Evolutionary conservation across 2,888 invertebrate species (phyloP).

Genomic region (Lepidochrysops patricia): DNA sequence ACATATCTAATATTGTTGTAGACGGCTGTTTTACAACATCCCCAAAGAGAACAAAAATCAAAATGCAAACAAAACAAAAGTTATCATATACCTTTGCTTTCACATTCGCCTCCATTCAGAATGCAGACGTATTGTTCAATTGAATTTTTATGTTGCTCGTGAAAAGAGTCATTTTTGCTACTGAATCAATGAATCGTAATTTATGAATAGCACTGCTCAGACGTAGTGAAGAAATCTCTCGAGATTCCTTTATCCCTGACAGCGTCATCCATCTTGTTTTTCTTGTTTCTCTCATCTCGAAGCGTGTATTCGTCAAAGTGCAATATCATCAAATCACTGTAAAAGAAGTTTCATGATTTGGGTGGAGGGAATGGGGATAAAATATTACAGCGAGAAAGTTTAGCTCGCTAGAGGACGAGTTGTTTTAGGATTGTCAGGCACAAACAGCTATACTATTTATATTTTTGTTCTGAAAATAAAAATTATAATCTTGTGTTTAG

Average conservation of each 20-base stretch:
- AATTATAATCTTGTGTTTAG: no score
- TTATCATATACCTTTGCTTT: slow-evolving; percentile 3
- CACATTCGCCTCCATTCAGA: background rate
- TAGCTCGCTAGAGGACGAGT: slow-evolving; percentile 48
- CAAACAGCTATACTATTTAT: slow-evolving; percentile 25
- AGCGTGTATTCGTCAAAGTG: slow-evolving; percentile 60
- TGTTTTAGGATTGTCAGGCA: slow-evolving; percentile 27
- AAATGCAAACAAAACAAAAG: background rate
- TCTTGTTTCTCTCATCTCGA: slow-evolving; percentile 42
- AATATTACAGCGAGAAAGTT: slow-evolving; percentile 66
- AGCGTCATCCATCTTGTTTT: slow-evolving; percentile 56
- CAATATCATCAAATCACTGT: slow-evolving; percentile 74
- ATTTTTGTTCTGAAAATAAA: background rate
- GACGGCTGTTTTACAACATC: no score
- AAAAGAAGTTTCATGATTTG: slow-evolving; percentile 70
- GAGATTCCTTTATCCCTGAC: slow-evolving; percentile 11
- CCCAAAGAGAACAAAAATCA: background rate
- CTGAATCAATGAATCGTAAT: slow-evolving; percentile 2
- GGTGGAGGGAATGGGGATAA: slow-evolving; percentile 50
- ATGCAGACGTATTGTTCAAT: slow-evolving; percentile 9
- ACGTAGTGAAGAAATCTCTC: background rate
- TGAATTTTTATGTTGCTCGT: background rate
- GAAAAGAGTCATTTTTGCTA: slow-evolving; percentile 6
- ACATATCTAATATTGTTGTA: no score
- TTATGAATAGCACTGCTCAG: background rate